Conservation (phyloP, 2,888 invertebrate species). For the Anorthoa munda region DNA sequence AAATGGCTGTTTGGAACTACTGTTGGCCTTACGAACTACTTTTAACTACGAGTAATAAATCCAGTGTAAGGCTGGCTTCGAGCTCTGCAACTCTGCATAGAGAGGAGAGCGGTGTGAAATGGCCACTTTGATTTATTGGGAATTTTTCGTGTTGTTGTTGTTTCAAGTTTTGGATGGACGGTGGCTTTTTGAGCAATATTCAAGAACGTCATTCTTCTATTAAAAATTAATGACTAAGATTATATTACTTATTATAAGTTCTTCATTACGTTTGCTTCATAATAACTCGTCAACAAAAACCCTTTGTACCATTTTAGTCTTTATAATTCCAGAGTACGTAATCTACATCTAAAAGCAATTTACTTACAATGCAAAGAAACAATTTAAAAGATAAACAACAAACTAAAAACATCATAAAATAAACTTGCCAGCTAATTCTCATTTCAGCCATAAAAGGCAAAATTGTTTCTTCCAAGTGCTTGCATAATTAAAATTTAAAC, state of each 20-base stretch:
- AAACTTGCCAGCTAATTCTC: constrained; percentile 66
- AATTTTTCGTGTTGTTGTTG: constrained; percentile 42
- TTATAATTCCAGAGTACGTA: not conserved
- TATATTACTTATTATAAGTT: no score
- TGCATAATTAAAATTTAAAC: constrained; percentile 87
- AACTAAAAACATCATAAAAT: constrained; percentile 57
- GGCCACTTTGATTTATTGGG: constrained; percentile 59
- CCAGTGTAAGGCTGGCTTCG: constrained; percentile 82
- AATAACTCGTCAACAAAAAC: not conserved
- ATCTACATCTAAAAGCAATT: constrained; percentile 23
- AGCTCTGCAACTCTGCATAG: constrained; percentile 84
- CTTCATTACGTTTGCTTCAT: not conserved
- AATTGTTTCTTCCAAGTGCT: constrained; percentile 72
- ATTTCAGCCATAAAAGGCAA: constrained; percentile 71
- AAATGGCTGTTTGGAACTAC: constrained; percentile 89
- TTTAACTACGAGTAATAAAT: constrained; percentile 90
- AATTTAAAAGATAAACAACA: constrained; percentile 18
- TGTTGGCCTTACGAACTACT: constrained; percentile 87
- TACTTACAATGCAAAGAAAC: not conserved
- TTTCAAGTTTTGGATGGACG: constrained; percentile 33
- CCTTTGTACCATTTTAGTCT: not conserved
- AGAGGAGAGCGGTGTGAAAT: constrained; percentile 74
- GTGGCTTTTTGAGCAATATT: not conserved
- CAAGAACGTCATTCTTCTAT: not conserved
- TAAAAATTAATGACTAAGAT: not conserved